Conservation (phyloP, 2,888 invertebrate genomes). For the Brenthis ino region DNA sequence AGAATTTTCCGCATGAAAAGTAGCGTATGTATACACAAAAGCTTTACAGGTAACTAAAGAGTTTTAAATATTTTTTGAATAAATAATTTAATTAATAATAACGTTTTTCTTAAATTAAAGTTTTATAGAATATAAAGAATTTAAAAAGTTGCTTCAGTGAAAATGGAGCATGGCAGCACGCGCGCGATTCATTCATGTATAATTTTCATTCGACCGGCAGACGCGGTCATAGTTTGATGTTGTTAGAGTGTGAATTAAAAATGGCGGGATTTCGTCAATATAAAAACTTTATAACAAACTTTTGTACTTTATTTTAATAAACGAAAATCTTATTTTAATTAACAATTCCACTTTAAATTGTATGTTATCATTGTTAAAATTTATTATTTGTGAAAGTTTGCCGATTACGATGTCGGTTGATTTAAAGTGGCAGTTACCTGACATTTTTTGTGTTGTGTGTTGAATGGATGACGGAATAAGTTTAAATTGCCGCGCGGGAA, state of each 20-base stretch:
- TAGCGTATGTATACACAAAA: no score
- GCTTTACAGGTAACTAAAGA: no score
- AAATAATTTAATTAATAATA: background rate
- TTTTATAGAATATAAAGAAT: background rate
- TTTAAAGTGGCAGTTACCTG: conserved; percentile 83
- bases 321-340: conserved; percentile 34
- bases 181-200: conserved; percentile 37
- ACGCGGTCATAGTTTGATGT: conserved; percentile 46
- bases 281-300: conserved; percentile 71
- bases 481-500: conserved; percentile 72
- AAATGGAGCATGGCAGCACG: conserved; percentile 29
- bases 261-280: conserved; percentile 74
- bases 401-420: conserved; percentile 80
- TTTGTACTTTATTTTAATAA: conserved; percentile 51
- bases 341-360: conserved; percentile 49
- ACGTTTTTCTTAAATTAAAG: background rate
- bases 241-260: conserved; percentile 46
- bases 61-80: background rate
- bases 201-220: conserved; percentile 67
- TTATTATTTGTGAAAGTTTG: conserved; percentile 63
- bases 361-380: conserved; percentile 20
- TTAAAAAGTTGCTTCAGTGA: no score
- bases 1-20: no score
- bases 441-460: conserved; percentile 81
- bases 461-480: conserved; percentile 77